Base-by-base conservation (phyloP, 1,140 invertebrate species). In the Tribolium madens region DNA sequence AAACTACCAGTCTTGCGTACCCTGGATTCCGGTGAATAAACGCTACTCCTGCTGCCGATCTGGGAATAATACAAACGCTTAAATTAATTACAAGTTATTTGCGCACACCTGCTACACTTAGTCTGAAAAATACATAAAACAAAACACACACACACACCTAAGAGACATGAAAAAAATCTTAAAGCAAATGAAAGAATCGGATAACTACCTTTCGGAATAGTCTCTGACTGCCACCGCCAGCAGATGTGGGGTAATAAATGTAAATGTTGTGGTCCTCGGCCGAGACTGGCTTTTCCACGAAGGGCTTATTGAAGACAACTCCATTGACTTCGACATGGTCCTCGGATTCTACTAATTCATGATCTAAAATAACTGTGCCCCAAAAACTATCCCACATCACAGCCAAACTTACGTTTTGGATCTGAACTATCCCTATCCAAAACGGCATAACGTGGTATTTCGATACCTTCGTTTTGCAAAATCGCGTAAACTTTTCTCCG, bases 211-310 rank as follows among this genome's bases (percentile, higher is more conserved):
- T 99, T 85, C 98, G 91, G 88, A 99, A 99, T 46, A 99, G 88
- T 81, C 97, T 89, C 85, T 99, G 98, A 86, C 96, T 97, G 1
- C 98, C 98, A 1, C 94, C 95, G 1, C 98, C 98, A n/a, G 98
- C 98, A 2, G 96, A 97, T 2, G 96, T 97, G 0, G 98, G 98
- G 88, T 99, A 99, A 87, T 99, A 99, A 82, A 99, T 99, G 86
- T 99, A 99, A 84, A 99, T 98, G 86, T 99, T 99, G 86, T 99
- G 98, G 88, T 99, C 98, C 88, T 99, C 98, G 0, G 98, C 98
- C 14, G 96, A 98, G 46, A 98, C 92, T 0, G 97, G 97, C 86
- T 99, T 99, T 86, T 99, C 98, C 0, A 99, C 98, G 89, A 99
- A 99, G 0, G 98, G 98, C 86, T 99, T 99, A 84, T 98, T 98